Evolutionary conservation across 2,888 invertebrate genomes (phyloP).

Genomic region (Agriopis aurantiaria): DNA sequence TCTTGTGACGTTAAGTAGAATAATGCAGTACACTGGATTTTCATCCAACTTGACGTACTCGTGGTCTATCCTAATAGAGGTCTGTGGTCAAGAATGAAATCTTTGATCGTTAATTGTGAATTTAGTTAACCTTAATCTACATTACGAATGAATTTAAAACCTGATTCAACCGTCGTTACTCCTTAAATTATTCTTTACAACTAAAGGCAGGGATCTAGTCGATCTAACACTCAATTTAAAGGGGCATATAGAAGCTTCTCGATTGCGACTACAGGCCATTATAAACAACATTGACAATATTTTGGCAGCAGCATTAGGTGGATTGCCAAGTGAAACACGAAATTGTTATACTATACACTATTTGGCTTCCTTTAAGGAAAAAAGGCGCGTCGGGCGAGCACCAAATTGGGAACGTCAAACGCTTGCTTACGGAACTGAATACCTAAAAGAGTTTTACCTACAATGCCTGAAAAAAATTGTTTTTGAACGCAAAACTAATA

Average conservation of each 20-base stretch:
- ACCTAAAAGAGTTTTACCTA: too few species aligned
- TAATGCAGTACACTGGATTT: too few species aligned
- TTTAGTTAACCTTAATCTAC: slow-evolving; percentile 24
- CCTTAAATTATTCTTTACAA: slow-evolving; percentile 22
- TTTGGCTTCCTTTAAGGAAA: too few species aligned
- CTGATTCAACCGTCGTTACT: slow-evolving; percentile 14
- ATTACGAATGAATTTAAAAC: slow-evolving; percentile 24
- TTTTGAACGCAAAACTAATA: too few species aligned
- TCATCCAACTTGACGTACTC: too few species aligned
- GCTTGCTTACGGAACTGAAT: too few species aligned
- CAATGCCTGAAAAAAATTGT: too few species aligned
- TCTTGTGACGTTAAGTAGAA: not conserved
- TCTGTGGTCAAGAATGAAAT: not conserved
- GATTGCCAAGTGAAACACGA: slow-evolving; percentile 24
- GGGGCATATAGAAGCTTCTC: slow-evolving; percentile 30
- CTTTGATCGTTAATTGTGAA: slow-evolving; percentile 5
- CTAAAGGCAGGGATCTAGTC: slow-evolving; percentile 34
- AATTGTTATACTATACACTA: not conserved
- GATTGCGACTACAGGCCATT: slow-evolving; percentile 36
- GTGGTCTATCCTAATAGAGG: too few species aligned
- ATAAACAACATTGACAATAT: slow-evolving; percentile 40
- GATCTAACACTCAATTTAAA: slow-evolving; percentile 16
- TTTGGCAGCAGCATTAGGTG: slow-evolving; percentile 45
- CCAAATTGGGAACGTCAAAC: too few species aligned
- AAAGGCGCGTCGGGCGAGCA: too few species aligned